Base-by-base conservation (phyloP, 2,888 invertebrate genomes). In the Timandra comae region DNA sequence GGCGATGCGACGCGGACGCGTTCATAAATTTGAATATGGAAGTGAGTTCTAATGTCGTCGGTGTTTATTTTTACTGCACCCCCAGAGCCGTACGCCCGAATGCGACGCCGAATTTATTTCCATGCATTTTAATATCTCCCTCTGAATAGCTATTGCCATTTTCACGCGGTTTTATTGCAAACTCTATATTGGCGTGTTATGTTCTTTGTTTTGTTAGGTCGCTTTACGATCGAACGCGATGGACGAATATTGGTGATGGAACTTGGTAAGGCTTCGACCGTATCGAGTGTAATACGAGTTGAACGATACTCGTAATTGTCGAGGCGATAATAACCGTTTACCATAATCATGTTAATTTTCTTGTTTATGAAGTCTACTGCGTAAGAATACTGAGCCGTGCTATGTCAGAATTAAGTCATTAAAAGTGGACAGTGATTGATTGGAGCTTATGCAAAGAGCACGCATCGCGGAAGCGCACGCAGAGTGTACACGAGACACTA, bases 41-140 rank as follows among this genome's bases (percentile, higher is more conserved):
- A 87, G 87, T 87, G 87, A 80, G 81, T 84, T 81, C 78, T 87
- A 84, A 87, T 86, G 80, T 81, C 80, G 77, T 73, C 78, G 75
- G 81, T 87, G 88, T 87, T 87, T 88, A 87, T 86, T 87, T 86
- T 86, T 80, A 84, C 80, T 82, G 84, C 81, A 85, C 81, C 85
- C 85, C 84, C 80, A 73, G 72, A 80, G 74, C 76, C 65, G 76
- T 68, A 76, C 72, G 82, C 71, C 77, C 86, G 87, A 87, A 87
- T 87, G 87, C 86, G 86, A 85, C 84, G 86, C 86, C 84, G 84
- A 87, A 86, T 82, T 84, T 85, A 85, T 85, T 84, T 80, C 81
- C 84, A 85, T 84, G 84, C 84, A 85, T 85, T 85, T 85, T 85
- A 85, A 85, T 85, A 85, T 85, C 85, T 78, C 82, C 84, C 84